Base-by-base conservation (phyloP, 1,140 invertebrate species). In the Grapholita molesta region DNA sequence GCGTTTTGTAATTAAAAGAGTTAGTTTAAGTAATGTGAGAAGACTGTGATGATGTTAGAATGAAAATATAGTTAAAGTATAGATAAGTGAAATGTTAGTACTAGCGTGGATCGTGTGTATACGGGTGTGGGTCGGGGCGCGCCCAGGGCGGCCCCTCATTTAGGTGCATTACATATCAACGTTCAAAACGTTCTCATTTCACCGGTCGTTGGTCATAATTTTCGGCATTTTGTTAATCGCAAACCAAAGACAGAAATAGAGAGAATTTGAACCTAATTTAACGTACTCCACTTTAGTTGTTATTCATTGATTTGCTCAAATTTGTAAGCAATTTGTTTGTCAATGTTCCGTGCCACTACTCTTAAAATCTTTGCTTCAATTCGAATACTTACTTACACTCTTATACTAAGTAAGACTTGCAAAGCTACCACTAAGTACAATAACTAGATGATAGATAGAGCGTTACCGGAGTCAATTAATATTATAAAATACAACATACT, bases 41-140 rank as follows among this genome's bases (percentile, higher is more conserved):
- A 88, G 85, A 89, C 87, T 89, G 87, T 89, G 87, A 88, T 89
- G 85, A 87, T 71, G 84, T 78, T 86, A 79, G 74, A 76, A 77
- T 82, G 79, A 74, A 75, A 78, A 77, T 73, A 70, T 70, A 75
- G 75, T 82, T 83, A 81, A 74, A 70, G 30, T 57, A 24, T 57
- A 61, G 64, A 32, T 78, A 79, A 78, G 73, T 74, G 74, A 77
- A 68, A 78, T 77, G 75, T 73, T 83, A 76, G 72, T 76, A 24
- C 53, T 73, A 74, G 66, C 25, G 55, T 70, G 69, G 52, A 38
- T 64, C 35, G 55, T 72, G 42, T 30, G 65, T 48, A 28, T 38
- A 52, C 21, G 33, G n/a, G 73, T 70, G 42, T 21, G 72, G 78
- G 78, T 82, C 72, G 68, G 38, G 66, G 65, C 72, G 75, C 72